Evolutionary conservation across 2,113 vertebrate species (phyloP), one percentile per base, ranked within the genome.

Genomic region (Piaya cayana): DNA sequence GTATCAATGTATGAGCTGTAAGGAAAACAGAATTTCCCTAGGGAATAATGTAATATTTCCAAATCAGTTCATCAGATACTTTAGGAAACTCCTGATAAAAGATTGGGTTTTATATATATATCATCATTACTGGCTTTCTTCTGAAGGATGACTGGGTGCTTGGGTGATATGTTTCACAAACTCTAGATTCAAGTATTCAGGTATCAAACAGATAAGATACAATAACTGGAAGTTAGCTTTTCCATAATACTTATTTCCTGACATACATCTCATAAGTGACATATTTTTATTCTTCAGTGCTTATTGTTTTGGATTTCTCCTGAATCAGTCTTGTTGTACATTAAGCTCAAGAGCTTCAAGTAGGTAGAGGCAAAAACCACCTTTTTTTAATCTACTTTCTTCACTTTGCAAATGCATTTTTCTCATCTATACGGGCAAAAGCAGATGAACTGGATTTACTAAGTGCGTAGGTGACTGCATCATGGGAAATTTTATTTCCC

Each of bases 231-330:
- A 93, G 78, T 79, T 89, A 93, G 71, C 55, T 43, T 80, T 91
- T 34, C 42, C 14, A 23, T 76, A 69, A 26, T 76, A 69, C 65
- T 63, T 91, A 59, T 86, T 88, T 77, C 59, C 27, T 71, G 34
- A 78, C 43, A 82, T 36, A 56, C 4, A 32, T 64, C 17, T 23
- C 36, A 37, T 78, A 74, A 92, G 11, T 85, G 60, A 88, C 42
- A 39, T 72, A 27, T 64, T 93, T 94, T 90, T 76, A 29, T 87
- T 52, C 53, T 71, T 72, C 15, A 74, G 49, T 82, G 49, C 26
- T 80, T 91, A 26, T 49, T 94, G 45, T 50, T 53, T 92, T 94
- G 36, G 49, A 80, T 94, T 76, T 94, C 82, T 64, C 27, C 22
- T 82, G 82, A 95, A 62, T 88, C 32, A 25, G 27, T 65, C 74